These are phyloP conservation scores for Sesamia nonagrioides DNA, from an alignment of 1,140 invertebrate genomes.

Conservation along the genomic window DNA sequence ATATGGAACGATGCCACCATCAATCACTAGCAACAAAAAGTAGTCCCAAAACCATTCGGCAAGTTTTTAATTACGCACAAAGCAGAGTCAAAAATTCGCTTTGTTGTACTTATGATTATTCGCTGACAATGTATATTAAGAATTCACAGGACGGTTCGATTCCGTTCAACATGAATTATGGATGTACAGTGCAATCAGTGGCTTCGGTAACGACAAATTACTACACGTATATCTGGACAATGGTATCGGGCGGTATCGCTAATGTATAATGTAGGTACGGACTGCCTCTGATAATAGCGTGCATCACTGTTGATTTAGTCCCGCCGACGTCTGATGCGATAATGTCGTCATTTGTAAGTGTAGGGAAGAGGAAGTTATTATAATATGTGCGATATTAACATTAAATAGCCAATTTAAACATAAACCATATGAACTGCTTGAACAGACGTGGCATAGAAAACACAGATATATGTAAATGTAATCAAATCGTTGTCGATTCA, in stretches of 20 bases:
- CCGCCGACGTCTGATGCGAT: not conserved
- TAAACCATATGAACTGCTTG: too few relatives aligned
- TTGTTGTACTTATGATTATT: constrained; percentile 40
- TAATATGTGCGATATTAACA: not conserved
- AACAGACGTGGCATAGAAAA: too few relatives aligned
- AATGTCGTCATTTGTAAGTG: not conserved
- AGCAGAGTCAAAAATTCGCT: constrained; percentile 3
- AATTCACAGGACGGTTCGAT: constrained; percentile 23
- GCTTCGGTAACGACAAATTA: constrained; percentile 49
- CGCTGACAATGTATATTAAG: constrained; percentile 32
- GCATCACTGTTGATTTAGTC: constrained; percentile 35
- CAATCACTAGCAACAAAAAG: constrained; percentile 4
- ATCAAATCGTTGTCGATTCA: too few relatives aligned
- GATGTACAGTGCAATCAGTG: constrained; percentile 41
- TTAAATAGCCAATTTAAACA: too few relatives aligned
- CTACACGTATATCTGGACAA: constrained; percentile 54
- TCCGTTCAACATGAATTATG: constrained; percentile 48
- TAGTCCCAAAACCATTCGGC: not conserved
- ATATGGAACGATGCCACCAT: too few relatives aligned
- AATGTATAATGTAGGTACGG: constrained; percentile 38
- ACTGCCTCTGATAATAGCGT: constrained; percentile 22
- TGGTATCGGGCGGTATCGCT: constrained; percentile 45
- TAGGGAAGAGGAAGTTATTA: not conserved
- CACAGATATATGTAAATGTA: too few relatives aligned
- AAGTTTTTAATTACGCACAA: constrained; percentile 37